Evolutionary conservation across 37 sponge, comb jelly and placozoan species (phyloP), one percentile per base, ranked within the genome.

Genomic region (Cladorhizidae sp.): DNA sequence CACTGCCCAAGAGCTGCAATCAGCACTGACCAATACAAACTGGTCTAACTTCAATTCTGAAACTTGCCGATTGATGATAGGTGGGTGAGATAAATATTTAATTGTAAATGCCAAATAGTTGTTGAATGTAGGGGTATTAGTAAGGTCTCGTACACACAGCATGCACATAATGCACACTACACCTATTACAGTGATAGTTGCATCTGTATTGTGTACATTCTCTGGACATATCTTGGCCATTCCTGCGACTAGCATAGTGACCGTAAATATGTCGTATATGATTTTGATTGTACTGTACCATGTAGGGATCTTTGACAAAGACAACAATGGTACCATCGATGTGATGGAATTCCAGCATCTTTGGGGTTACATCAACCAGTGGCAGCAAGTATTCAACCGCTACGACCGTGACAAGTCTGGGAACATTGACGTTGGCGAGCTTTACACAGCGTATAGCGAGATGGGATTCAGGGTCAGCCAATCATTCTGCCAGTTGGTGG

Each of bases 41-140:
- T 94, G 95, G 95, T 83, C 93, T 15, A 65, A 91, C 49, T 94
- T 94, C 80, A 94, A 94, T 57, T 42, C 91, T 28, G 95, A 94
- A 50, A 91, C 95, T 26, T 94, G 95, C 64, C 67, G 95, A 36
- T 88, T 94, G 1, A 87, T 94, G 95, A 94, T 94, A 22, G 87
- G 95, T 91, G 40, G 26, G 78, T 15, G 1, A n/a, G 9, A 25
- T 25, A 1, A 3, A 33, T 12, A 3, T 45, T 45, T n/a, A n/a
- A n/a, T n/a, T n/a, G n/a, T n/a, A n/a, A n/a, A n/a, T n/a, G n/a
- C n/a, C n/a, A n/a, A n/a, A n/a, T n/a, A n/a, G n/a, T n/a, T n/a
- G n/a, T n/a, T n/a, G n/a, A n/a, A n/a, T n/a, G n/a, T n/a, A n/a
- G n/a, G n/a, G n/a, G n/a, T n/a, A n/a, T n/a, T n/a, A n/a, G n/a